Evolutionary conservation across 2,113 vertebrate species (phyloP).

Genomic region (Neogobius melanostomus): DNA sequence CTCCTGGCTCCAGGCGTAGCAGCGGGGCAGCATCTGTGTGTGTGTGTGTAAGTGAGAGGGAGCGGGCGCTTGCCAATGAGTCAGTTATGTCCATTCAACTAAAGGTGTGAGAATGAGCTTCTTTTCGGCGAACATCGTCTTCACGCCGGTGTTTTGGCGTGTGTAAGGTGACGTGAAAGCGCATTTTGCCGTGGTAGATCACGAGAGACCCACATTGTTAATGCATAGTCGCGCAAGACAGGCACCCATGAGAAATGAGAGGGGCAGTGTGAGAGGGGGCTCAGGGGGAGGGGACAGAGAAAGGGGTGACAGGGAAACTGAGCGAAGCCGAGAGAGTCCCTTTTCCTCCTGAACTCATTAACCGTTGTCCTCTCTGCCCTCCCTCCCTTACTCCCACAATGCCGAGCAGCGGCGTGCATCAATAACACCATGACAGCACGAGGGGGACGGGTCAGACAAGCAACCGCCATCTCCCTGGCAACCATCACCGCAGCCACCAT

Average conservation of each 20-base stretch:
- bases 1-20: conserved; percentile 77
- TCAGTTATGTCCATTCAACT: conserved; percentile 56
- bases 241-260: conserved; percentile 76
- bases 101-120: conserved; percentile 58
- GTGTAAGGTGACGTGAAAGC: conserved; percentile 57
- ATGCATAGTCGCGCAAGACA: conserved; percentile 73
- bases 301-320: conserved; percentile 43
- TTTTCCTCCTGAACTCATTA: conserved; percentile 75
- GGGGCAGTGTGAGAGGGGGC: conserved; percentile 30
- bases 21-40: conserved; percentile 71
- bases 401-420: conserved; percentile 71
- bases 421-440: conserved; percentile 75
- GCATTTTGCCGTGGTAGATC: conserved; percentile 75
- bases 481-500: conserved; percentile 69
- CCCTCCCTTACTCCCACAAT: conserved; percentile 73
- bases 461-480: conserved; percentile 73
- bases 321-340: conserved; percentile 61
- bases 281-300: conserved; percentile 27
- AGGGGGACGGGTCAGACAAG: conserved; percentile 75
- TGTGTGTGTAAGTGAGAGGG: conserved; percentile 54
- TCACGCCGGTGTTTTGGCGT: conserved; percentile 28
- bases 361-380: conserved; percentile 69
- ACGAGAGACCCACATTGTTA: conserved; percentile 68
- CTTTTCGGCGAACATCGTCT: conserved; percentile 52
- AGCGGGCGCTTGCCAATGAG: conserved; percentile 63